Percentiles rank a stretch among this genome's conserved stretches.
Evolutionary conservation across 2,797 vertebrate genomes (phyloP).

Genomic region (Myotis findleyi): DNA sequence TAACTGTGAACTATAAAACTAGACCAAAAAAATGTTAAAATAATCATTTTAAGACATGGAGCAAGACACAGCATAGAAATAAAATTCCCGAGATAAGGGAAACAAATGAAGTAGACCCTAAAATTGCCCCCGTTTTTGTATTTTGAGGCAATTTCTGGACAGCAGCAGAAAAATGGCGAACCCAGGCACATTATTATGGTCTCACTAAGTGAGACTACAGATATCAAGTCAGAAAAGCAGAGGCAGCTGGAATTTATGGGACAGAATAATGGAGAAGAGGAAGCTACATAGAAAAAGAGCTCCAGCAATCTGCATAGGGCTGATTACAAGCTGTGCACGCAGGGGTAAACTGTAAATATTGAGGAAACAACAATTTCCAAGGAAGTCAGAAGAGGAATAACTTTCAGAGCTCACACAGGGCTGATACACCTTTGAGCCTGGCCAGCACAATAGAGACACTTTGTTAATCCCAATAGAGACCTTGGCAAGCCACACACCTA

Average conservation of each 20-base stretch:
- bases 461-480: not conserved
- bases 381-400: not conserved
- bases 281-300: not conserved
- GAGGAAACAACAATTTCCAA: not conserved
- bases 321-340: not conserved
- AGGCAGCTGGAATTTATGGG: not conserved
- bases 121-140: not conserved
- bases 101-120: not conserved
- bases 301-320: not conserved
- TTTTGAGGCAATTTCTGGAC: slow-evolving; percentile 5
- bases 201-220: not conserved
- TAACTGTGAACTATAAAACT: not conserved
- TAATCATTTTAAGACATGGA: not conserved
- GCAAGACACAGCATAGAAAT: not conserved
- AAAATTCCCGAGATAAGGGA: not conserved
- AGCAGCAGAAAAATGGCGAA: not conserved
- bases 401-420: not conserved
- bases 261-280: not conserved
- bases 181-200: not conserved
- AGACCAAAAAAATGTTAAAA: not conserved
- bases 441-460: not conserved
- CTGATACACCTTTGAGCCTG: not conserved
- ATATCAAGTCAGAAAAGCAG: not conserved
- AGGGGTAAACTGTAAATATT: not conserved
- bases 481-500: not conserved